phyloP scores from a whole-genome alignment of 2,113 vertebrate genomes.

The Numida meleagris region DNA sequence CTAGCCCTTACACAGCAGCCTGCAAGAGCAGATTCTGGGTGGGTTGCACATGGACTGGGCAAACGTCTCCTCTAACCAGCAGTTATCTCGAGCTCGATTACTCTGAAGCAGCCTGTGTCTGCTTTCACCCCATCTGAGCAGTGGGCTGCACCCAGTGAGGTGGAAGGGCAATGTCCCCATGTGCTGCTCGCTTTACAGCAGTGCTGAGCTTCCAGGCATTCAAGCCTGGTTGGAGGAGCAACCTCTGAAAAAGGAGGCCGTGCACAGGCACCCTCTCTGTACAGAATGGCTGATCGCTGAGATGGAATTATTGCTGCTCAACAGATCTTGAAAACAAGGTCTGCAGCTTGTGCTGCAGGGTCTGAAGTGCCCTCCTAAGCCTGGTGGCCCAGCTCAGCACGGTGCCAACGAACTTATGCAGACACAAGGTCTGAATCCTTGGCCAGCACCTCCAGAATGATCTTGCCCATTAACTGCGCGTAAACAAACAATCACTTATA shows the following conservation, averaged over 20 bases:
- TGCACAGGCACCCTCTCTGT: rapidly evolving
- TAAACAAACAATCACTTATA: constrained; percentile 59
- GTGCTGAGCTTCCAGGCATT: background rate
- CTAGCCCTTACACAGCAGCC: background rate
- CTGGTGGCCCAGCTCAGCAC: background rate
- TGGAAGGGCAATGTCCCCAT: background rate
- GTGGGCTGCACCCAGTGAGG: background rate
- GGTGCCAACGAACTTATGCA: background rate
- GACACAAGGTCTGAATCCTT: background rate
- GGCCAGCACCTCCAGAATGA: constrained; percentile 1
- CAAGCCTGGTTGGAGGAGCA: background rate
- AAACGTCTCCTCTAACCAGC: background rate
- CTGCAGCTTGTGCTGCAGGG: background rate
- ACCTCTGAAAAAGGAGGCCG: background rate
- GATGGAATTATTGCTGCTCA: background rate
- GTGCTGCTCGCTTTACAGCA: background rate
- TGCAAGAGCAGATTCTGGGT: background rate
- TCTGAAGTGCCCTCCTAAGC: background rate
- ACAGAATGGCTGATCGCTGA: background rate
- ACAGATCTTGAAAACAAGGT: background rate
- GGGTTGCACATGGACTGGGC: rapidly evolving
- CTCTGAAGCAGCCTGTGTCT: background rate
- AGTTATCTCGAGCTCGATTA: background rate
- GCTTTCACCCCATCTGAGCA: background rate
- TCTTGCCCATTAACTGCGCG: constrained; percentile 48